Conservation (phyloP, 1,140 invertebrate genomes). For the Pseudomyrmex dendroicus region DNA sequence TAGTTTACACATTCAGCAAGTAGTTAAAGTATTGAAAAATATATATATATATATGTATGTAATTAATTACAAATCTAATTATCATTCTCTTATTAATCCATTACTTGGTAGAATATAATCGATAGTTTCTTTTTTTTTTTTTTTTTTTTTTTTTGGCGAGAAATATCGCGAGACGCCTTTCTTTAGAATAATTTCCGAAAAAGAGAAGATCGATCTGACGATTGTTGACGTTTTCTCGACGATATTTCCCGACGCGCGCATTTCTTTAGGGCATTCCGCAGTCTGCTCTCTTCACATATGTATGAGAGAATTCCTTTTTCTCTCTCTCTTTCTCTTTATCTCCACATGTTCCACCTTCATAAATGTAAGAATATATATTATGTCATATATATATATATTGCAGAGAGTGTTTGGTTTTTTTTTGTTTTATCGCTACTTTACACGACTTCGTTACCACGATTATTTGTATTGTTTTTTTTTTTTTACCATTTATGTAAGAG, state of each 20-base stretch:
- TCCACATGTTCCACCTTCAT: conserved; percentile 47
- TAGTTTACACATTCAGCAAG: conserved; percentile 83
- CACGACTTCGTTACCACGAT: conserved; percentile 78
- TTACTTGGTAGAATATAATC: conserved; percentile 79
- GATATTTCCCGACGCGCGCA: conserved; percentile 22
- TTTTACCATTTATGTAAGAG: conserved; percentile 79
- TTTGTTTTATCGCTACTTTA: conserved; percentile 79
- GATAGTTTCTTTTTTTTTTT: conserved; percentile 68
- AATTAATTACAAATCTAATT: conserved; percentile 85
- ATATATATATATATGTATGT: conserved; percentile 77
- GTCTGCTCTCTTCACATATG: conserved; percentile 35
- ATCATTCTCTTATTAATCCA: conserved; percentile 79
- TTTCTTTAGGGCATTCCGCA: conserved; percentile 22
- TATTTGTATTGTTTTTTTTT: conserved; percentile 76
- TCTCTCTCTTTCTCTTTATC: too few relatives aligned
- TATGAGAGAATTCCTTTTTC: too few relatives aligned
- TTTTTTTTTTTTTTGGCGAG: background rate
- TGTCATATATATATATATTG: conserved; percentile 75
- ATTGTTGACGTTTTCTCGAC: background rate
- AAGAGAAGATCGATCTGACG: background rate
- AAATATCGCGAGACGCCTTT: conserved; percentile 3
- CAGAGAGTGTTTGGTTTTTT: conserved; percentile 72
- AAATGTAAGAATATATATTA: conserved; percentile 83
- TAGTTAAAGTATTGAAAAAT: conserved; percentile 85
- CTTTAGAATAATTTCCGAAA: conserved; percentile 11